A percentile compares a stretch with the other conserved stretches of the same genome.
Conservation (phyloP, 64 coral and sea anemone species). For the Dendrophyllia cribrosa region DNA sequence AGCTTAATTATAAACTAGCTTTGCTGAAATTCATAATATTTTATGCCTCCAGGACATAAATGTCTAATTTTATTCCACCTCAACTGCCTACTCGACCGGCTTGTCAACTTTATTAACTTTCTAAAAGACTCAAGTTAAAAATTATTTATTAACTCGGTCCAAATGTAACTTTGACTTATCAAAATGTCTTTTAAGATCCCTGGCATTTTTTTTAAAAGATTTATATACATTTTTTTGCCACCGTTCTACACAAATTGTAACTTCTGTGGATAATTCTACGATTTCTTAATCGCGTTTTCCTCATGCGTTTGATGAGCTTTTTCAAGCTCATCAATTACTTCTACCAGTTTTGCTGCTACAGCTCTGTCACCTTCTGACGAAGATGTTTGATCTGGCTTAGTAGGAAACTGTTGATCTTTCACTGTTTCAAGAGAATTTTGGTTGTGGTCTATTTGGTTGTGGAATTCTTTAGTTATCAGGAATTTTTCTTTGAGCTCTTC, state of each 20-base stretch:
- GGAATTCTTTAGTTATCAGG: slow-evolving; percentile 9
- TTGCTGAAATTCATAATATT: not conserved
- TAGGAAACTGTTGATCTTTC: too few species aligned
- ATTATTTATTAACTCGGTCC: too few species aligned
- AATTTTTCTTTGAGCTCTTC: slow-evolving; percentile 45
- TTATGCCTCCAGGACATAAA: not conserved
- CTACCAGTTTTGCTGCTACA: too few species aligned
- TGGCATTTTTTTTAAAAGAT: too few species aligned
- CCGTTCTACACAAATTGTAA: too few species aligned
- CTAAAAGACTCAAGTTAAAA: too few species aligned
- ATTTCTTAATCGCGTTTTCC: slow-evolving; percentile 19
- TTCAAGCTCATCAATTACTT: slow-evolving; percentile 58
- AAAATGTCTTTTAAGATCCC: too few species aligned
- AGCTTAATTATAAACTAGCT: not conserved
- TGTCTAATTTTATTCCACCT: not conserved
- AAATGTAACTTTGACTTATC: too few species aligned
- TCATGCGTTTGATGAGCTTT: slow-evolving; percentile 51
- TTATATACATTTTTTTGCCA: too few species aligned
- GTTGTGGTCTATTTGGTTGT: slow-evolving; percentile 11
- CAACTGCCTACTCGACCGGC: not conserved
- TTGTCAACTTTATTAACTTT: too few species aligned
- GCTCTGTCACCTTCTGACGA: too few species aligned
- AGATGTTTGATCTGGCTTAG: not conserved
- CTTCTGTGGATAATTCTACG: not conserved
- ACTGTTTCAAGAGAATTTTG: not conserved